Evolutionary conservation across 2,888 invertebrate species (phyloP).

Genomic region (Yponomeuta malinellus): DNA sequence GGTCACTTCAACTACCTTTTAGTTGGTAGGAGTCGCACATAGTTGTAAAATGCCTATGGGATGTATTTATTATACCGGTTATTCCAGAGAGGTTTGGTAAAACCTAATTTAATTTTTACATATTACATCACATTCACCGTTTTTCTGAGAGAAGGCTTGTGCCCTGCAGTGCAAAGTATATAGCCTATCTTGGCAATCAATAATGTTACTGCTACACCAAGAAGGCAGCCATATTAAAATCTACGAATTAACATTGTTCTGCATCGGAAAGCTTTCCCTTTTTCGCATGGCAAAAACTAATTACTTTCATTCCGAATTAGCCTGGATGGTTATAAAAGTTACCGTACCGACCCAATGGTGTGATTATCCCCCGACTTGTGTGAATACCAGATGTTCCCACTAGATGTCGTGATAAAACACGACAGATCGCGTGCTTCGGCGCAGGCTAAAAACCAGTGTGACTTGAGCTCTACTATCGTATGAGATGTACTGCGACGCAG

Average conservation of each 20-base stretch:
- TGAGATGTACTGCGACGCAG: neutral
- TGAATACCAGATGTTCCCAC: conserved; percentile 33
- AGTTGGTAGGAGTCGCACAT: too few species aligned
- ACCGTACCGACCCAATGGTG: conserved; percentile 6
- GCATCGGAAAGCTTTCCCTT: neutral
- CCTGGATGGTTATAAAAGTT: conserved; percentile 1
- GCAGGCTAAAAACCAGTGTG: conserved; percentile 15
- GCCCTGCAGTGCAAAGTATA: too few species aligned
- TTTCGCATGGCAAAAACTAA: neutral
- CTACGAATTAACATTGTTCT: neutral
- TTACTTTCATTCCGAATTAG: neutral
- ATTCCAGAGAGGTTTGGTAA: too few species aligned
- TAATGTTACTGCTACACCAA: too few species aligned
- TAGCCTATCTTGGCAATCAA: too few species aligned
- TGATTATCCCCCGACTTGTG: conserved; percentile 33
- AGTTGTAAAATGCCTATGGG: too few species aligned
- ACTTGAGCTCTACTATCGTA: neutral
- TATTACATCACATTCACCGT: too few species aligned
- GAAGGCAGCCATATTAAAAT: neutral
- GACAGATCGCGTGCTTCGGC: conserved; percentile 25
- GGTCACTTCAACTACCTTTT: too few species aligned
- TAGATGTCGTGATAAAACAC: conserved; percentile 35
- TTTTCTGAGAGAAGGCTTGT: too few species aligned
- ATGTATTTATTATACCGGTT: too few species aligned
- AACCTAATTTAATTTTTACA: too few species aligned